Base-by-base conservation (phyloP, 2,888 invertebrate genomes). In the Eilema griseolum region DNA sequence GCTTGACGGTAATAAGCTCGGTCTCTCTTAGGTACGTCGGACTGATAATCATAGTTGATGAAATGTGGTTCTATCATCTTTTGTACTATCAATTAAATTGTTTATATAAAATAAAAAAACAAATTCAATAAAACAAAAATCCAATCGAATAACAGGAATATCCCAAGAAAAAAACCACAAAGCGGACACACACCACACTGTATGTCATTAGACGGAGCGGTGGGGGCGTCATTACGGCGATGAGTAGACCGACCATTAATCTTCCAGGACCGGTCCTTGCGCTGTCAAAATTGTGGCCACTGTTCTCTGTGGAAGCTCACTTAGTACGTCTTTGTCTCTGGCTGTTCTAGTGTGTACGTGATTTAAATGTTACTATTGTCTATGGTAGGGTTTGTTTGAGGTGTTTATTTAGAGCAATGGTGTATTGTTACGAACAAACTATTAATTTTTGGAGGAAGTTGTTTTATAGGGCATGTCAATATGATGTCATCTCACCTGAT, bases 211-310 rank as follows among this genome's bases (percentile, higher is more conserved):
- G 94, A 93, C 83, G 88, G 82, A 81, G 87, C 89, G 89, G 90
- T 85, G 92, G 92, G 93, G 90, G 92, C 92, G 93, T 95, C 95
- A 95, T 95, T 95, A 95, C 95, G 85, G 88, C 94, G 95, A 95
- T 95, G 95, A 95, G 95, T 92, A 93, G 93, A 89, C 80, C 89
- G 78, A 87, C 91, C 94, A 95, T 95, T 95, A 95, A 95, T 95
- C 95, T 94, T 93, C 85, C 77, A 71, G 86, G 93, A 91, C 93
- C 92, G 93, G 94, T 94, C 95, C 90, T 92, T 78, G 86, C 78
- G 76, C 94, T 93, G 95, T 95, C 95, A 95, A 94, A 95, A 94
- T 93, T 91, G 94, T 95, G 93, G 92, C 91, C 91, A 94, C 93
- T 86, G 89, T 89, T 69, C 73, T 66, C 69, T 75, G 72, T 72